Base-by-base conservation (phyloP, 2,888 invertebrate genomes). In the Parnassius glacialis region DNA sequence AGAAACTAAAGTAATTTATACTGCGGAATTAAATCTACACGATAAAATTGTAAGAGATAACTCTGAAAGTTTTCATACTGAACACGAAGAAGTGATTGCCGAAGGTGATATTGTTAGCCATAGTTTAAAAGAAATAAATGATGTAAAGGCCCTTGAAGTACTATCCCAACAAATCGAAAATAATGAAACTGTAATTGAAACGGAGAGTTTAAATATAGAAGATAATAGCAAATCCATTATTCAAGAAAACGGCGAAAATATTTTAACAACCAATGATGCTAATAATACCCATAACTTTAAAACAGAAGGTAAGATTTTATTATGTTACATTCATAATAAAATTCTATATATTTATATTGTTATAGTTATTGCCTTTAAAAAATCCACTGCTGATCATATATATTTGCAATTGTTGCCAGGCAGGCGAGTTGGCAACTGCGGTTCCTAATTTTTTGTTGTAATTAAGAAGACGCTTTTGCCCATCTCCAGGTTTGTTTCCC, bases 1-100 rank as follows among this genome's bases (percentile, higher is more conserved):
- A 73, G 90, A 90, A 76, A 90, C 90, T 41, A 90, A 85, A 73
- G 81, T 89, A 10, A 90, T 91, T 62, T 91, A 85, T 65, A 90
- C 91, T n/a, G 91, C 91, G 2, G 90, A 91, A 65, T 80, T 91
- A 59, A 88, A 90, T 65, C 79, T 91, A 60, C 84, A 89, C 67
- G 84, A 84, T 71, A 82, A 76, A 62, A 71, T 75, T n/a, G 70
- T 75, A 10, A 74, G 70, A 55, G 79, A 81, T 62, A 67, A 74
- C 41, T 67, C 77, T n/a, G 71, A 70, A 59, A 75, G 73, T 60
- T 64, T 70, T 41, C 71, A 65, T 44, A 67, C 74, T 48, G 84
- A 63, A 41, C 25, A 85, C 66, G 85, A 84, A 69, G 86, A 70
- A 62, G 50, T 70, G 44, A 52, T 65, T 57, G 71, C 71, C 42